Evolutionary conservation across 37 sponge, comb jelly and placozoan genomes (phyloP).

Genomic region (Dysidea cf. avara): DNA sequence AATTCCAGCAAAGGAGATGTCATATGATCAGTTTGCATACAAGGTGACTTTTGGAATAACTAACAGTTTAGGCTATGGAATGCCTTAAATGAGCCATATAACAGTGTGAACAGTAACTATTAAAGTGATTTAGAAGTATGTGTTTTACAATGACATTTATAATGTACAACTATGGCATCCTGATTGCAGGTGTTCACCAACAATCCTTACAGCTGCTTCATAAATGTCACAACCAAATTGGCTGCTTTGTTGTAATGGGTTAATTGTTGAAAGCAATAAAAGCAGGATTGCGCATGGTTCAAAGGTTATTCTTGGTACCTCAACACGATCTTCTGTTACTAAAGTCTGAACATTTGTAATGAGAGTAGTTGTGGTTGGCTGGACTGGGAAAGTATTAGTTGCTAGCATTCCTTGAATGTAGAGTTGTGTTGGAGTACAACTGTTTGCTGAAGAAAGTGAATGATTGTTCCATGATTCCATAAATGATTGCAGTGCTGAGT

Average conservation of each 20-base stretch:
- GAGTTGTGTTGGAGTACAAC: slow-evolving; percentile 16
- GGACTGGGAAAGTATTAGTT: not conserved
- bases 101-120: no score
- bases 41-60: not conserved
- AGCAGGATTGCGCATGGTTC: slow-evolving; percentile 8
- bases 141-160: no score
- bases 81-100: not conserved
- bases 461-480: slow-evolving; percentile 49
- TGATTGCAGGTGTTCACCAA: no score
- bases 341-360: no score
- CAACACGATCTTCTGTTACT: no score
- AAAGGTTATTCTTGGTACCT: slow-evolving; percentile 15
- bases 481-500: slow-evolving; percentile 24
- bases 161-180: no score
- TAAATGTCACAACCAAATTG: not conserved
- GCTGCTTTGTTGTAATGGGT: not conserved
- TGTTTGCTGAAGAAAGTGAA: slow-evolving; percentile 14
- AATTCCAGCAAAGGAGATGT: not conserved
- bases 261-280: not conserved
- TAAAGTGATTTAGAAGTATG: no score
- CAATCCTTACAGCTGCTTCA: not conserved
- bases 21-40: not conserved
- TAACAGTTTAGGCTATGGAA: not conserved
- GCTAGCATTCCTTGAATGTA: slow-evolving; percentile 25
- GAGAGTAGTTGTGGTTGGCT: no score